Evolutionary conservation across 2,797 vertebrate genomes (phyloP), one percentile per base, ranked within the genome.

Genomic region (Phrynocephalus forsythii): DNA sequence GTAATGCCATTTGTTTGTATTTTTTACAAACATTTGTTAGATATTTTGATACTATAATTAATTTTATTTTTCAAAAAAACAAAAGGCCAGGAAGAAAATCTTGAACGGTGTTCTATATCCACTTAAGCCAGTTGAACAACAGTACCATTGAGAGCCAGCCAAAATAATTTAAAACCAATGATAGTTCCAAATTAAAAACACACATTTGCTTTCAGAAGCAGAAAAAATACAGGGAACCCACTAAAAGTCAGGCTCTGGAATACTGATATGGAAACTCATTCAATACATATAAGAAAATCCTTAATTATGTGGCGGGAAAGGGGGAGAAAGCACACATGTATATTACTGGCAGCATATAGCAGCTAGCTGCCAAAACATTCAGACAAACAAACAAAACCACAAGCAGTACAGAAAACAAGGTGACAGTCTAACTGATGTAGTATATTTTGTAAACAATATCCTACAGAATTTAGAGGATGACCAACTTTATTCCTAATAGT

Each of bases 121-220:
- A 48, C 3, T 52, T 24, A 18, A 24, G 33, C 13, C 26, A 79
- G 20, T 22, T 44, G 52, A 13, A 86, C 20, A 81, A 73, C 30
- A 73, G 20, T 44, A 63, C 2, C 20, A 79, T 3, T 77, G 63
- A 87, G 28, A 52, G 28, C 69, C 24, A 87, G 26, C 81, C 30
- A 88, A 60, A 78, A 11, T 22, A 72, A 68, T 48, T 60, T 28
- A 72, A 56, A 82, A 83, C 3, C 38, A 44, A 3, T 69, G 69
- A 77, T 28, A 56, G 68, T 6, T 76, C 28, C 63, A 77, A 79
- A 80, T 83, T 52, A 68, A 76, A 80, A 87, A 30, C 26, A 66
- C n/a, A 69, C 28, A 8, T 3, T 50, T 82, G 2, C 66, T 80
- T 82, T 75, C 63, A 67, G 22, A 76, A 15, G 50, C 69, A 0